Conservation (phyloP, 2,888 invertebrate species). For the Drosophila dives region DNA sequence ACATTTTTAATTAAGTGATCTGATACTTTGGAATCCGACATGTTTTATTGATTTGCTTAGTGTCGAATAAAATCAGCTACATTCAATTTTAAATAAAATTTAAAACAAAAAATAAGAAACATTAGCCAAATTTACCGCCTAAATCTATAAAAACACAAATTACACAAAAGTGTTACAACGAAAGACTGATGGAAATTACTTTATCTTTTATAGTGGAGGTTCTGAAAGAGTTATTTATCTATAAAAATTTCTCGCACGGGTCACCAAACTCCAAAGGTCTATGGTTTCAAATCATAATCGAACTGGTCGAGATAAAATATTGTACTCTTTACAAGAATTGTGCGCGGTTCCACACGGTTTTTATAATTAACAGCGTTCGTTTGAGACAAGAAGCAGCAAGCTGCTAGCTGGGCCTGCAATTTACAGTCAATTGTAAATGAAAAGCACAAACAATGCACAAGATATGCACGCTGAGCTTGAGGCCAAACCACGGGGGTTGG, state of each 20-base stretch:
- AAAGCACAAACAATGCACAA: slow-evolving; percentile 67
- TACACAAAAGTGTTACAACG: not conserved
- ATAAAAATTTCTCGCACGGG: not conserved
- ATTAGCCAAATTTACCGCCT: not conserved
- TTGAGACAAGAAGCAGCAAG: slow-evolving; percentile 47
- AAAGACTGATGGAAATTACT: not conserved
- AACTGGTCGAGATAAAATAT: slow-evolving; percentile 48
- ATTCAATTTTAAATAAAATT: not conserved
- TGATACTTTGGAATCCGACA: not conserved
- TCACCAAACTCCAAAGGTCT: slow-evolving; percentile 32
- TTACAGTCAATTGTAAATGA: slow-evolving; percentile 69
- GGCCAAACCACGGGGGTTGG: slow-evolving; percentile 60
- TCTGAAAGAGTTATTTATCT: not conserved
- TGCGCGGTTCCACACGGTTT: slow-evolving; percentile 46
- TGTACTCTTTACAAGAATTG: slow-evolving; percentile 52
- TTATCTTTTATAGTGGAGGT: not conserved
- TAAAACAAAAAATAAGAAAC: not conserved
- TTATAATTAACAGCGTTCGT: slow-evolving; percentile 69
- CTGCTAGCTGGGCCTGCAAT: slow-evolving; percentile 50
- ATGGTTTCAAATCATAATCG: slow-evolving; percentile 46
- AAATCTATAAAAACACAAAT: not conserved
- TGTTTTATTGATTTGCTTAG: not conserved
- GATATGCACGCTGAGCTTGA: slow-evolving; percentile 26
- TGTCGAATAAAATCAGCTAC: not conserved
- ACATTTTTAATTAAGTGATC: not conserved